These are phyloP conservation scores for Scaeva pyrastri DNA, from an alignment of 2,888 invertebrate species.

Conservation along the genomic window DNA sequence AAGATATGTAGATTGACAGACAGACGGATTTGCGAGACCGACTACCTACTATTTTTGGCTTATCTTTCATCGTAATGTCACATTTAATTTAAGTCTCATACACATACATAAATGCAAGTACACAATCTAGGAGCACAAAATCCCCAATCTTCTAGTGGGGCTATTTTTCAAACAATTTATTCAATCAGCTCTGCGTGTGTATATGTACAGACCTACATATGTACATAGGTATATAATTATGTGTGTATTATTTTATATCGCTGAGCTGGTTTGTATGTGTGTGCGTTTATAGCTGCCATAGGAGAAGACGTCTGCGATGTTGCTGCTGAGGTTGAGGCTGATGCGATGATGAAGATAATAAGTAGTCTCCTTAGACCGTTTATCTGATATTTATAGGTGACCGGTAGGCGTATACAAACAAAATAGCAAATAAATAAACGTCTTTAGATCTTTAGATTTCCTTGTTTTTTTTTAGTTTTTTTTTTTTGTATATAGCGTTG, in stretches of 20 bases:
- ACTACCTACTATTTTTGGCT: neutral
- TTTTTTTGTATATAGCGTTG: conserved; percentile 3
- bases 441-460: conserved; percentile 36
- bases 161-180: conserved; percentile 19
- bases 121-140: neutral
- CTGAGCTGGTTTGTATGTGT: conserved; percentile 2
- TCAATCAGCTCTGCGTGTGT: conserved; percentile 46
- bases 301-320: conserved; percentile 29
- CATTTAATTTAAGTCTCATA: conserved; percentile 13
- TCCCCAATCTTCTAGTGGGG: neutral
- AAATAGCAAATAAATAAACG: conserved; percentile 72
- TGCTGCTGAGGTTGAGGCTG: conserved; percentile 26
- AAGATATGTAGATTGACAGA: neutral
- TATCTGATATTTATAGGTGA: conserved; percentile 76
- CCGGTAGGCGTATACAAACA: conserved; percentile 74
- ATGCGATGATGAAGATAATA: conserved; percentile 64
- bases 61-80: conserved; percentile 16
- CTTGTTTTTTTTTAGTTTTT: conserved; percentile 33
- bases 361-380: conserved; percentile 60
- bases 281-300: conserved; percentile 13
- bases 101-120: neutral
- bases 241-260: neutral
- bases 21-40: neutral
- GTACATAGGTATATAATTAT: neutral
- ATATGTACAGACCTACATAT: neutral